These are phyloP conservation scores for Camponotus pennsylvanicus DNA, from an alignment of 1,140 invertebrate genomes.

Conservation along the genomic window DNA sequence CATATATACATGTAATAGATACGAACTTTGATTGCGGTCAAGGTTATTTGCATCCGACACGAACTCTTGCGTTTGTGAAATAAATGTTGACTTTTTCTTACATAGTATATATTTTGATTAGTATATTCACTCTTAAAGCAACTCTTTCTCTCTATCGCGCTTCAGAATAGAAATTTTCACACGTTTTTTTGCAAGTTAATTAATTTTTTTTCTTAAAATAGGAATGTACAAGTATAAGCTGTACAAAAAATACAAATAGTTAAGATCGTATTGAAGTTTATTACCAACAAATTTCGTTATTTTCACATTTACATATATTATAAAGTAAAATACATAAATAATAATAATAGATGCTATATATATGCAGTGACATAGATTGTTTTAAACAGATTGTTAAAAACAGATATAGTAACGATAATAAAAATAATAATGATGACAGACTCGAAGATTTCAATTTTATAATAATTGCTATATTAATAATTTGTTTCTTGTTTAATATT, in stretches of 20 bases:
- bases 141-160: background rate
- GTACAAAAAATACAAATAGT: background rate
- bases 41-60: slow-evolving; percentile 13
- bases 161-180: background rate
- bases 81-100: slow-evolving; percentile 35
- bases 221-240: background rate
- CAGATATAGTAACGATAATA: background rate
- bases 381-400: background rate
- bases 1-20: background rate
- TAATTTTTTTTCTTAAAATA: background rate
- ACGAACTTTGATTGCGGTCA: slow-evolving; percentile 4
- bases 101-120: background rate
- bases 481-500: no score
- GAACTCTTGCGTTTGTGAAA: background rate
- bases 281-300: background rate
- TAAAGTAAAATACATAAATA: background rate
- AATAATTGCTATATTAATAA: no score
- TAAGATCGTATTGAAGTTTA: background rate
- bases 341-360: background rate
- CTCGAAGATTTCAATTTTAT: no score
- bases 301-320: background rate
- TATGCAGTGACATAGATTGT: background rate
- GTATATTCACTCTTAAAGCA: background rate
- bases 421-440: background rate
- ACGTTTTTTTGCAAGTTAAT: background rate